Evolutionary conservation across 2,113 vertebrate species (phyloP), one percentile per base, ranked within the genome.

Genomic region (Perccottus glenii): DNA sequence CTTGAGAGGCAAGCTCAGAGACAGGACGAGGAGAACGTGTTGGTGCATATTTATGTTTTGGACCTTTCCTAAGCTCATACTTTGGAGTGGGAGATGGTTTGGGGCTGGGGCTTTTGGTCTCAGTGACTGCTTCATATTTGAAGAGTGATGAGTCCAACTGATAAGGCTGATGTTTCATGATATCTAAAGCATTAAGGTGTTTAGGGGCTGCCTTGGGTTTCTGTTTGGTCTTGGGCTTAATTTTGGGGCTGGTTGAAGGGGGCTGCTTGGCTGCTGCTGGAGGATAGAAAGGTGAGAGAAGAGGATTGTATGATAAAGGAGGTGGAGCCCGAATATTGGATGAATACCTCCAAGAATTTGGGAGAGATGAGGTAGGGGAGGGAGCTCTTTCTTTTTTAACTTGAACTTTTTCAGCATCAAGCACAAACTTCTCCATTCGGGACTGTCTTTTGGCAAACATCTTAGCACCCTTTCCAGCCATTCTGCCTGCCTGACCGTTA

Each of bases 81-180:
- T 87, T 84, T 48, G 87, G 85, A 11, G 81, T 70, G 33, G 87
- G 79, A 32, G 82, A 72, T 60, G 78, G 86, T 93, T 87, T 92
- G 47, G 88, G 76, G 38, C 55, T 88, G 10, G 75, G 74, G 56
- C 69, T 65, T 85, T 94, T 94, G n/a, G 66, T 71, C 51, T 90
- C 94, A 64, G 90, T 75, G 0, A 83, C 89, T 64, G 93, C 91
- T 48, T 93, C 94, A 82, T 98, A 98, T 64, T 92, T 96, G 81
- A 99, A 99, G 70, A 99, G 89, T 60, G 96, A 94, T 0, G 95
- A 87, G 46, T 95, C 93, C 10, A 99, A 94, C 84, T 98, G 94
- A 62, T 99, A 97, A 0, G 98, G 96, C 40, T 96, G 94, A 79
- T 98, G 96, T 81, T 98, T 98, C 96, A 99, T 98, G 57, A 99